A percentile compares a stretch with the other conserved stretches of the same genome.
phyloP scores from a whole-genome alignment of 1,140 invertebrate species.

The Hycleus phaleratus region DNA sequence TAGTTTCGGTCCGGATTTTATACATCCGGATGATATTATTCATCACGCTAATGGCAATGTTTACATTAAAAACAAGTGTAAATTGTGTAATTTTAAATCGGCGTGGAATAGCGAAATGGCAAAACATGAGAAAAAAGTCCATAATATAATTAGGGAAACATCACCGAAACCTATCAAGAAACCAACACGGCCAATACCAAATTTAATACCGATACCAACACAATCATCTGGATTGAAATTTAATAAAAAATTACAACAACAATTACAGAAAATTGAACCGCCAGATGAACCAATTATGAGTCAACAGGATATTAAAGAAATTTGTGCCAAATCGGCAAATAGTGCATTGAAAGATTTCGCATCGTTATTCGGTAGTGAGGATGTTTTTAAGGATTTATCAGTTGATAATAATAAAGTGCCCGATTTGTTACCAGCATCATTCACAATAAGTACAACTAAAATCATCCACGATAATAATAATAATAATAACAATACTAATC shows the following conservation, averaged over 20 bases:
- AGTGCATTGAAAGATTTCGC: slow-evolving; percentile 46
- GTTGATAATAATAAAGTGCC: slow-evolving; percentile 17
- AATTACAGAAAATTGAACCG: background rate
- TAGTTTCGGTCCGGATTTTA: slow-evolving; percentile 39
- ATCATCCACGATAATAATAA: slow-evolving; percentile 14
- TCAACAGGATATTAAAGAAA: slow-evolving; percentile 43
- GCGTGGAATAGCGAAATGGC: slow-evolving; percentile 49
- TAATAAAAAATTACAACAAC: background rate
- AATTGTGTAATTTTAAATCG: slow-evolving; percentile 38
- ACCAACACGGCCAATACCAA: slow-evolving; percentile 55
- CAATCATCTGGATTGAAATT: slow-evolving; percentile 26
- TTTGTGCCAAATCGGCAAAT: slow-evolving; percentile 41
- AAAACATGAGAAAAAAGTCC: slow-evolving; percentile 47
- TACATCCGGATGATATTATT: slow-evolving; percentile 45
- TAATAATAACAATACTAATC: too few species aligned
- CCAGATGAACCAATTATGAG: slow-evolving; percentile 32
- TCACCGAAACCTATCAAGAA: slow-evolving; percentile 41
- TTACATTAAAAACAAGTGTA: slow-evolving; percentile 40
- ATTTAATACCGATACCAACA: slow-evolving; percentile 56
- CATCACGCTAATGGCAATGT: slow-evolving; percentile 44
- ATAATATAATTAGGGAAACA: slow-evolving; percentile 38
- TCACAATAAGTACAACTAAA: slow-evolving; percentile 37
- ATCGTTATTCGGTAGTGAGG: slow-evolving; percentile 43
- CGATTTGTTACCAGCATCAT: slow-evolving; percentile 28
- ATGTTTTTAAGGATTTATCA: slow-evolving; percentile 31